A percentile compares a stretch with the other conserved stretches of the same genome.
These are phyloP conservation scores for Cephalopterus ornatus DNA, from an alignment of 2,113 vertebrate species.

Conservation along the genomic window DNA sequence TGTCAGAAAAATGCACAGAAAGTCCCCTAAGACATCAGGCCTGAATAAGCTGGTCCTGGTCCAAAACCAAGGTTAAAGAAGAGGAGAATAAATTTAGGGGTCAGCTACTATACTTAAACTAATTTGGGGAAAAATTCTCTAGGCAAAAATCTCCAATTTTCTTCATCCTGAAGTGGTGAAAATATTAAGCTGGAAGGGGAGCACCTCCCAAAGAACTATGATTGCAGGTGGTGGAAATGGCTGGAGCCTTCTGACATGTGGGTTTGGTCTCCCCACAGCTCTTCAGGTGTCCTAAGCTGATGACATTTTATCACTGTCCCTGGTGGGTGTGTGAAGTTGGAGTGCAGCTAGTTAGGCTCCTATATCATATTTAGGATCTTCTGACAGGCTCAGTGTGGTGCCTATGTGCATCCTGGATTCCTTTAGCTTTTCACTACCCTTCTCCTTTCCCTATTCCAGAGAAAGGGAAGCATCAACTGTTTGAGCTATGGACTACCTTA, in stretches of 20 bases:
- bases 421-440: neutral
- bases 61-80: neutral
- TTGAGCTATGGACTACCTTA: neutral
- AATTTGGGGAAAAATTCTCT: neutral
- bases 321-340: neutral
- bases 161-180: neutral
- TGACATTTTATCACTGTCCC: neutral
- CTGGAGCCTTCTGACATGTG: neutral
- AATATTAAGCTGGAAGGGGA: neutral
- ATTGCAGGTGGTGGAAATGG: neutral
- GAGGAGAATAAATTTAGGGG: neutral
- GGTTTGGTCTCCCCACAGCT: neutral
- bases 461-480: neutral
- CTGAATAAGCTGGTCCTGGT: neutral
- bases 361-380: neutral
- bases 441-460: neutral
- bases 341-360: neutral
- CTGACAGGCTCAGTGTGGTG: neutral
- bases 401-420: neutral
- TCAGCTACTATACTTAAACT: neutral
- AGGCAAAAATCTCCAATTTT: neutral
- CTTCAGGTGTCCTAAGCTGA: neutral
- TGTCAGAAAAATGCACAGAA: neutral
- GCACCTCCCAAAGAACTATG: neutral
- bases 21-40: neutral